A percentile compares a stretch with the other conserved stretches of the same genome.
phyloP scores from a whole-genome alignment of 37 sponge, comb jelly and placozoan genomes.

The Spongilla lacustris region DNA sequence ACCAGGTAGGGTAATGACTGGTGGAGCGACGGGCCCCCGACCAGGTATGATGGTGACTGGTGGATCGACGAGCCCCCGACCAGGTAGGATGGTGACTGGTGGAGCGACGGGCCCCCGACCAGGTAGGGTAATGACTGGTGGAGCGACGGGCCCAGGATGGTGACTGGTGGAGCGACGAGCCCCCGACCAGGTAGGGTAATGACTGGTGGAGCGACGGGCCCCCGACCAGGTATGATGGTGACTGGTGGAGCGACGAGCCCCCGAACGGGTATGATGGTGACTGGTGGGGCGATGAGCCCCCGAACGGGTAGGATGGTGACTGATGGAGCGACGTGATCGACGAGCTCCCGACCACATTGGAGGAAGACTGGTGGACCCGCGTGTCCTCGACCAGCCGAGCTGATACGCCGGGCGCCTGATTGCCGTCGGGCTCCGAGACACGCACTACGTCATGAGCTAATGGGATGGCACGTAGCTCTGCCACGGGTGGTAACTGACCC shows the following conservation, averaged over 20 bases:
- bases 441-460: not conserved
- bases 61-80: not conserved
- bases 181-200: not conserved
- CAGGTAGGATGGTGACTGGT: not conserved
- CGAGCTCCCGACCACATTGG: not conserved
- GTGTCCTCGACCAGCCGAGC: not conserved
- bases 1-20: not conserved
- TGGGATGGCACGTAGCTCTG: not conserved
- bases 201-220: not conserved
- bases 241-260: not conserved
- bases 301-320: not conserved
- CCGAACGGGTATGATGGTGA: not conserved
- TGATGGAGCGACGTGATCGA: not conserved
- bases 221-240: not conserved
- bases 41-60: not conserved
- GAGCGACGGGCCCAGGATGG: not conserved
- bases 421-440: not conserved
- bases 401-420: not conserved
- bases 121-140: not conserved
- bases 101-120: not conserved
- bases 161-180: not conserved
- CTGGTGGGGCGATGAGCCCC: not conserved
- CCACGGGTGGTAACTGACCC: not conserved
- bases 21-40: not conserved
- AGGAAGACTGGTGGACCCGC: not conserved